These are phyloP conservation scores for Sebastes vulpes DNA, from an alignment of 2,797 vertebrate genomes.

Conservation along the genomic window DNA sequence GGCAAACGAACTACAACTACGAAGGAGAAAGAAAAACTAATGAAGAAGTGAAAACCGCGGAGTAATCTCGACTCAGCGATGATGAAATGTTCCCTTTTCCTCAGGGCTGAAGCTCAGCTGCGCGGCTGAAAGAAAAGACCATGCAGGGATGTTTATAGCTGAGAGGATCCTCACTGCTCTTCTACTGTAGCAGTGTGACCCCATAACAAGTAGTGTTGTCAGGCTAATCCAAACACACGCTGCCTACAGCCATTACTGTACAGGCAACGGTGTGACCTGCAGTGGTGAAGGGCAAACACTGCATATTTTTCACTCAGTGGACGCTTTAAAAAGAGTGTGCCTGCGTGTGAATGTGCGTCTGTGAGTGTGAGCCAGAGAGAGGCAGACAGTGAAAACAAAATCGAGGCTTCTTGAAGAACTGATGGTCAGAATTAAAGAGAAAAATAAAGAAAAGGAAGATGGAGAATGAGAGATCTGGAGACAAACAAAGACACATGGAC, in stretches of 20 bases:
- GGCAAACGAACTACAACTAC: background rate
- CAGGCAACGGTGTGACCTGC: conserved; percentile 14
- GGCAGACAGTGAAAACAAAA: background rate
- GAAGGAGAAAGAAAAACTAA: background rate
- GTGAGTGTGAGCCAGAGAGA: background rate
- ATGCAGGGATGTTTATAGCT: conserved; percentile 12
- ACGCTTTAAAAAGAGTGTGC: background rate
- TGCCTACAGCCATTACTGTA: conserved; percentile 11
- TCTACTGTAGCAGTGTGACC: background rate
- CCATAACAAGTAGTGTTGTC: conserved; percentile 33
- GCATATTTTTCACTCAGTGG: conserved; percentile 4
- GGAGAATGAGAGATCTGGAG: background rate
- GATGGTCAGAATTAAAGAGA: background rate
- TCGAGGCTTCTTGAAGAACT: background rate
- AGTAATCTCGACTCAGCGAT: background rate
- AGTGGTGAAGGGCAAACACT: conserved; percentile 17
- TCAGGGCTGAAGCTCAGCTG: conserved; percentile 39
- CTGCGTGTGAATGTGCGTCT: background rate
- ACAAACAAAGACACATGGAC: conserved; percentile 12
- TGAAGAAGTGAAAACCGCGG: background rate
- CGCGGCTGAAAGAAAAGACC: background rate
- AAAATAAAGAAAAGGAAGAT: background rate
- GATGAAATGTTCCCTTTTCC: conserved; percentile 26
- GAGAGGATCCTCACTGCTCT: conserved; percentile 13
- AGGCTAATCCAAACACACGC: conserved; percentile 24